Evolutionary conservation across 2,888 invertebrate genomes (phyloP), one percentile per base, ranked within the genome.

Genomic region (Altica lythri): DNA sequence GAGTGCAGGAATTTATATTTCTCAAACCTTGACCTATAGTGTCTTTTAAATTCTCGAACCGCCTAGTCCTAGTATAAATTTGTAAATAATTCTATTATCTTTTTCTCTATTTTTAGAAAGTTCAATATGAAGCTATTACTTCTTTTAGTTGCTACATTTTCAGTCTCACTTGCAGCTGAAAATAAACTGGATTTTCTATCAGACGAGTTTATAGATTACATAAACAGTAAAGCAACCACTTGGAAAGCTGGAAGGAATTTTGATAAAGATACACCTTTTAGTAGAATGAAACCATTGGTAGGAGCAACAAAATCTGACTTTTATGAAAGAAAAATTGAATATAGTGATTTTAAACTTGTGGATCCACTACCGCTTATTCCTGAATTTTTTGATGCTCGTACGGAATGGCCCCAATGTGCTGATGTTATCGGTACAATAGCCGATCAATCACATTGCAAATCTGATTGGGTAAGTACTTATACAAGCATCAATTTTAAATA

Each of bases 241-340:
- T 93, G 92, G 92, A 85, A 78, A 76, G 90, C 90, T 58, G 91
- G 90, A 8, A 80, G 85, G 52, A 92, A 92, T 77, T 92, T 92
- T 68, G 81, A 81, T 12, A 66, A 76, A 27, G 72, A 82, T 3
- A 81, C 83, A 1, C 77, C 85, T 0, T 78, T 83, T 66, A 71
- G 75, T 0, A 83, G 88, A 70, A 79, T 92, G 27, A 77, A 74
- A 59, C 69, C 81, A 55, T 76, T 93, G 57, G 85, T 88, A 83
- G 90, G 90, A 35, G 86, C 85, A 1, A 78, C 85, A 3, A 60
- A 67, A 40, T 92, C 93, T 0, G 86, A 84, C 9, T 29, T 10
- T 29, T 29, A 2, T 3, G 29, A 29, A n/a, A 10, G n/a, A n/a
- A 9, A 29, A 9, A 29, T 10, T 29, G 29, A 29, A 4, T 29